A percentile compares a stretch with the other conserved stretches of the same genome.
phyloP scores from a whole-genome alignment of 2,113 vertebrate genomes.

The Anolis sagrei region DNA sequence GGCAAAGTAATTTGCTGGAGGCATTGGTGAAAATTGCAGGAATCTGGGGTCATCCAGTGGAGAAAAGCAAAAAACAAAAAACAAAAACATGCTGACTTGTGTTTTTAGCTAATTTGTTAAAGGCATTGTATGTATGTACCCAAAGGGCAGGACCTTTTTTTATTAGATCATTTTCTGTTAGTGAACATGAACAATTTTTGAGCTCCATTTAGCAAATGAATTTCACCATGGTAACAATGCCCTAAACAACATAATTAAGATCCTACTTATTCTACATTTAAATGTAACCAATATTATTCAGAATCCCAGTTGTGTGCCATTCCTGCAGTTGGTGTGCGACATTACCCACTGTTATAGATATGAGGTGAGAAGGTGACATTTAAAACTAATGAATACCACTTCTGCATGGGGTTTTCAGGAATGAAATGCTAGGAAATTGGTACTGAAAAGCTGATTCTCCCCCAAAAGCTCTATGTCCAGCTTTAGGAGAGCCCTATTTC shows the following conservation, averaged over 20 bases:
- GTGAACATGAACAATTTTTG: constrained; percentile 11
- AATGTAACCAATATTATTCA: neutral
- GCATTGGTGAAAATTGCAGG: neutral
- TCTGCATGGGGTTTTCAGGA: neutral
- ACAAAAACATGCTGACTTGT: neutral
- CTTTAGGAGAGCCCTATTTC: neutral
- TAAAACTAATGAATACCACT: neutral
- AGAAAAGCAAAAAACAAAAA: neutral
- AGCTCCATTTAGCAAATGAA: constrained; percentile 18
- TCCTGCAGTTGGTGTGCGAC: neutral
- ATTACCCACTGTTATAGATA: neutral
- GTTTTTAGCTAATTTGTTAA: neutral
- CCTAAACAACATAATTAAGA: constrained; percentile 3
- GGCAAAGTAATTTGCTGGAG: neutral
- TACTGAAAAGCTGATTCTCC: neutral
- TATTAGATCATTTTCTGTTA: constrained; percentile 12
- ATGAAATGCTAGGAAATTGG: neutral
- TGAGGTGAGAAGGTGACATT: neutral
- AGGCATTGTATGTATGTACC: neutral
- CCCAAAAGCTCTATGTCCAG: neutral
- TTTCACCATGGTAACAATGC: constrained; percentile 10
- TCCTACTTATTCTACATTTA: neutral
- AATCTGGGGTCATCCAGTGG: neutral
- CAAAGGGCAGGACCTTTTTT: neutral
- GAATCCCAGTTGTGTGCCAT: neutral